These are phyloP conservation scores for Sebastes hubbsi DNA, from an alignment of 2,797 vertebrate genomes.

Conservation along the genomic window DNA sequence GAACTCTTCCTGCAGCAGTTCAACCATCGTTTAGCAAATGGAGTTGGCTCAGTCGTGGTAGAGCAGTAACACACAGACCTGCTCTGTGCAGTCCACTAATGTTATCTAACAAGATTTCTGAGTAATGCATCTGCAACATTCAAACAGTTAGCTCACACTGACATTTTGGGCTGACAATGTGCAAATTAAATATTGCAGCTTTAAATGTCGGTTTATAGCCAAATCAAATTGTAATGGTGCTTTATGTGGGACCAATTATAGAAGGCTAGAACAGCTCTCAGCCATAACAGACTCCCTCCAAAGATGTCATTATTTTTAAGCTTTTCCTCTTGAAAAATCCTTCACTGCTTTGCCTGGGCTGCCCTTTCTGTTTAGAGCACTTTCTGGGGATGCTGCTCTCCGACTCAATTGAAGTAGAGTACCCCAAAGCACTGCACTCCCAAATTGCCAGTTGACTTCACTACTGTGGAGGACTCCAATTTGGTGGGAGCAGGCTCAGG, in stretches of 20 bases:
- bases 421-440: conserved; percentile 52
- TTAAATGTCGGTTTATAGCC: conserved; percentile 51
- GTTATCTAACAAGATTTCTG: background rate
- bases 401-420: conserved; percentile 41
- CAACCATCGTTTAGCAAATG: background rate
- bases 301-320: conserved; percentile 71
- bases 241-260: conserved; percentile 44
- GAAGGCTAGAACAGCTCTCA: conserved; percentile 42
- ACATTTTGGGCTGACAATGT: conserved; percentile 7
- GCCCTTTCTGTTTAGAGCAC: conserved; percentile 44
- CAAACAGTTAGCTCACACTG: background rate
- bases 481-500: conserved; percentile 22
- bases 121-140: conserved; percentile 1
- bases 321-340: conserved; percentile 56
- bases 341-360: conserved; percentile 51
- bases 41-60: background rate
- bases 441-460: conserved; percentile 54
- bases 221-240: conserved; percentile 48
- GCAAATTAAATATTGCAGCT: conserved; percentile 34
- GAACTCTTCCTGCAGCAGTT: background rate
- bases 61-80: background rate
- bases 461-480: conserved; percentile 18
- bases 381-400: conserved; percentile 44
- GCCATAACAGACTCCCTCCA: conserved; percentile 48
- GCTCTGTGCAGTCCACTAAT: background rate